These are phyloP conservation scores for Meloidogyne exigua DNA, from an alignment of 1,140 invertebrate genomes.

Conservation along the genomic window DNA sequence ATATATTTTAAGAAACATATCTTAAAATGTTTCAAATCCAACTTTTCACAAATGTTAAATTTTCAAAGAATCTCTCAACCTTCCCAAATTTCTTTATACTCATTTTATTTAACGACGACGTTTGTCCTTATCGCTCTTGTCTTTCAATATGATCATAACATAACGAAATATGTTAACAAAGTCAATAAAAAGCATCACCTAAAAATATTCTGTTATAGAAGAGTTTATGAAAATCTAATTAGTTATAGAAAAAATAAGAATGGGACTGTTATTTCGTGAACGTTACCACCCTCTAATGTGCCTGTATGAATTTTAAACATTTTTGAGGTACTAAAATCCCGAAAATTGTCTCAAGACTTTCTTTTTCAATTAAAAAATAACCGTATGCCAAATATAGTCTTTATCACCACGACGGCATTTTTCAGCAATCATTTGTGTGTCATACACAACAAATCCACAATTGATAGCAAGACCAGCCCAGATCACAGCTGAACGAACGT, in stretches of 20 bases:
- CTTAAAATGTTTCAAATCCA: not conserved
- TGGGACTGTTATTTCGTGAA: too few species aligned
- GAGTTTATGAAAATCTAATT: not conserved
- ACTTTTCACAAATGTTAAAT: not conserved
- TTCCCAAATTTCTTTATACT: not conserved
- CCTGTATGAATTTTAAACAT: too few species aligned
- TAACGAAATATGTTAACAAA: conserved; percentile 85
- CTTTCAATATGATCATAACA: conserved; percentile 79
- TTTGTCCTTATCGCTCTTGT: conserved; percentile 45
- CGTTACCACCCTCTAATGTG: too few species aligned
- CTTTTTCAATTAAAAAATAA: not conserved
- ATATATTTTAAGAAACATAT: too few species aligned
- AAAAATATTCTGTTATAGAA: not conserved
- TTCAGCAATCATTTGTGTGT: conserved; percentile 91
- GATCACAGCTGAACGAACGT: conserved; percentile 78
- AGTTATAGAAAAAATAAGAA: too few species aligned
- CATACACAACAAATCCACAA: conserved; percentile 89
- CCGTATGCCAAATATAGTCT: conserved; percentile 76
- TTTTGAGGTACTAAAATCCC: too few species aligned
- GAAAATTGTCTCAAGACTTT: too few species aligned
- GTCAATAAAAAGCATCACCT: conserved; percentile 83
- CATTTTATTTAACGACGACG: conserved; percentile 28
- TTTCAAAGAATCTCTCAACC: not conserved
- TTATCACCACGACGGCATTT: conserved; percentile 83
- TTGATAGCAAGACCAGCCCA: conserved; percentile 84